These are phyloP conservation scores for Muricea muricata DNA, from an alignment of 92 coral and sea anemone genomes.

Conservation along the genomic window DNA sequence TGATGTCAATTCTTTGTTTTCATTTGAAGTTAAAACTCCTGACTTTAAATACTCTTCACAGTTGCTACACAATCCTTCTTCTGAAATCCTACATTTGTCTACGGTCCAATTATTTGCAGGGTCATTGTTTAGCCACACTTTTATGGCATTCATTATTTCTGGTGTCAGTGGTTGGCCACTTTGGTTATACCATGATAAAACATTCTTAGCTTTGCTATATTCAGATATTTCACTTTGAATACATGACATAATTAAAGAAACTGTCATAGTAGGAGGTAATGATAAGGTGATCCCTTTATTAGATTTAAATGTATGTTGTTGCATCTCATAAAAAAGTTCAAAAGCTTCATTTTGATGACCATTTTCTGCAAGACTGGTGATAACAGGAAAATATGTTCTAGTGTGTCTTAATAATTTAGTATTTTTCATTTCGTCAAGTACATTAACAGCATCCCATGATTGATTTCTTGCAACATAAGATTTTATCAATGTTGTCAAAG, in stretches of 20 bases:
- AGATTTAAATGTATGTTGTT: constrained; percentile 47
- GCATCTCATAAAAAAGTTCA: constrained; percentile 76
- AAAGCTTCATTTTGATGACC: constrained; percentile 73
- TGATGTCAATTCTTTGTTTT: constrained; percentile 23
- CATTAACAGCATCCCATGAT: constrained; percentile 66
- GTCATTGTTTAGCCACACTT: constrained; percentile 73
- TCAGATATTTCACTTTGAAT: constrained; percentile 8
- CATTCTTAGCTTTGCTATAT: constrained; percentile 40
- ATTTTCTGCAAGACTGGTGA: constrained; percentile 70
- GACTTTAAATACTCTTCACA: constrained; percentile 64
- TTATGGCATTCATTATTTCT: constrained; percentile 63
- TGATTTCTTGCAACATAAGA: constrained; percentile 78
- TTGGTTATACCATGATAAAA: constrained; percentile 72
- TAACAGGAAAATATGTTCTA: constrained; percentile 73
- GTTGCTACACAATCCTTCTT: constrained; percentile 70
- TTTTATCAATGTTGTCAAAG: constrained; percentile 73
- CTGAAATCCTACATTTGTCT: constrained; percentile 55
- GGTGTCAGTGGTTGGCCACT: constrained; percentile 71
- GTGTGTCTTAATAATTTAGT: constrained; percentile 69
- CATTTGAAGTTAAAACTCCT: constrained; percentile 35
- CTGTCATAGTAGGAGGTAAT: constrained; percentile 72
- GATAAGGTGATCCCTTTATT: constrained; percentile 55
- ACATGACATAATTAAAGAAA: constrained; percentile 71
- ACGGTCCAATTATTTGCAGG: constrained; percentile 74
- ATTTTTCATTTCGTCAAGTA: constrained; percentile 59